phyloP scores from a whole-genome alignment of 2,888 invertebrate genomes.

The Ypsolopha scabrella region DNA sequence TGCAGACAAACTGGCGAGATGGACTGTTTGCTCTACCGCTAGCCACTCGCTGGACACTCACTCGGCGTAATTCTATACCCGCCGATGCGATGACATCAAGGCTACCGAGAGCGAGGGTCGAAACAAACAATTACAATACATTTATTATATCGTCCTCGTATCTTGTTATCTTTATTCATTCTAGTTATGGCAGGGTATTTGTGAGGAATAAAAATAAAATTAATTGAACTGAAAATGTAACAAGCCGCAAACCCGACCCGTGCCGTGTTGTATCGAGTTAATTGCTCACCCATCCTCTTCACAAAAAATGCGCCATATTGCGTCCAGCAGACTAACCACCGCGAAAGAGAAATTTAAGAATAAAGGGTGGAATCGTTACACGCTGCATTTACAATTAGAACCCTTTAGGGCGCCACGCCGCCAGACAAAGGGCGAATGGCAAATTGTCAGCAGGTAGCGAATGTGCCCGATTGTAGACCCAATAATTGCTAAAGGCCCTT shows the following conservation, averaged over 20 bases:
- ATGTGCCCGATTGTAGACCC: conserved; percentile 57
- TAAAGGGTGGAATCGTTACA: conserved; percentile 64
- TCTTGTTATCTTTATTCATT: no score
- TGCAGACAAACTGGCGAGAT: conserved; percentile 59
- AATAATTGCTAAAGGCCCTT: conserved; percentile 63
- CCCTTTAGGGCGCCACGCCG: conserved; percentile 71
- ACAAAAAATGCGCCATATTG: conserved; percentile 62
- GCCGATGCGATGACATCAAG: conserved; percentile 5
- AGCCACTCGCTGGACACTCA: conserved; percentile 4
- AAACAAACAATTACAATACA: not conserved
- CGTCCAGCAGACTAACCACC: conserved; percentile 63
- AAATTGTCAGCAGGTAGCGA: conserved; percentile 69
- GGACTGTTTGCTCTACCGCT: conserved; percentile 32
- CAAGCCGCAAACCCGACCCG: conserved; percentile 54
- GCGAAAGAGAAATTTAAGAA: conserved; percentile 66
- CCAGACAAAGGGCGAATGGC: conserved; percentile 67
- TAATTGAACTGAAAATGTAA: conserved; percentile 20
- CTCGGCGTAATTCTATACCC: conserved; percentile 40
- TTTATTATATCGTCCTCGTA: not conserved
- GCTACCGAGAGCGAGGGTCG: not conserved
- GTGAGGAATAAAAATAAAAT: not conserved
- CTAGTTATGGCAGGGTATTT: no score
- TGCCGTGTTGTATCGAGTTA: conserved; percentile 49
- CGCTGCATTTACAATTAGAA: conserved; percentile 67
- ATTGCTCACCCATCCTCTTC: conserved; percentile 57